Base-by-base conservation (phyloP, 2,113 vertebrate species). In the Bothrops jararaca region DNA sequence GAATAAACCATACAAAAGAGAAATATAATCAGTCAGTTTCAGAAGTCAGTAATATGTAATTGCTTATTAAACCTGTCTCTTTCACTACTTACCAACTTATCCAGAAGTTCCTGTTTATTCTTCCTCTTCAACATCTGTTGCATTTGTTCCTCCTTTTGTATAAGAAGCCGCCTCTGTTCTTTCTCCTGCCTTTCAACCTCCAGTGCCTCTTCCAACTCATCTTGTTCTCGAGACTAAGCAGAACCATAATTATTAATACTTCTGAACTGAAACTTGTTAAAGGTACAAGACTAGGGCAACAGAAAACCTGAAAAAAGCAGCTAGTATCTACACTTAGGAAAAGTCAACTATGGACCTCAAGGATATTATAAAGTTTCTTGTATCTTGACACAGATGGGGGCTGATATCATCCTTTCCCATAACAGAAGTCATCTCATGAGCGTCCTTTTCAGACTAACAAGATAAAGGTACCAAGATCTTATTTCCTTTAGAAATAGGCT, bases 21-120 rank as follows among this genome's bases (percentile, higher is more conserved):
- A 60, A 48, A 52, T 1, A 85, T 23, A 54, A 54, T 26, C 52
- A 26, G 9, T 13, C 64, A 50, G 0, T 87, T 54, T 48, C 23
- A 7, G 29, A 50, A 60, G 22, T 50, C 64, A 69, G 29, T 60
- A n/a, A 50, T 64, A 34, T 50, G 54, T 60, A 74, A 4, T 9
- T 13, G 18, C 26, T 13, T 26, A 42, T 3, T 3, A 53, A 53
- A 34, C 2, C 56, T 45, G 7, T 60, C 5, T 53, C 48, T 64
- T 80, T 53, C 45, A 88, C 42, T 58, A 96, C 98, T 95, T 97
- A 99, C 99, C 98, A 99, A 97, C 95, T 99, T 98, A 96, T 99
- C 99, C 95, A 99, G 97, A 92, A 99, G 98, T 48, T 98, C 98
- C 96, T 99, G 99, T 93, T 99, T 99, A 97, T 98, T 99, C 97